These are phyloP conservation scores for Hylomyscus alleni DNA, from an alignment of 2,797 vertebrate species.

Conservation along the genomic window DNA sequence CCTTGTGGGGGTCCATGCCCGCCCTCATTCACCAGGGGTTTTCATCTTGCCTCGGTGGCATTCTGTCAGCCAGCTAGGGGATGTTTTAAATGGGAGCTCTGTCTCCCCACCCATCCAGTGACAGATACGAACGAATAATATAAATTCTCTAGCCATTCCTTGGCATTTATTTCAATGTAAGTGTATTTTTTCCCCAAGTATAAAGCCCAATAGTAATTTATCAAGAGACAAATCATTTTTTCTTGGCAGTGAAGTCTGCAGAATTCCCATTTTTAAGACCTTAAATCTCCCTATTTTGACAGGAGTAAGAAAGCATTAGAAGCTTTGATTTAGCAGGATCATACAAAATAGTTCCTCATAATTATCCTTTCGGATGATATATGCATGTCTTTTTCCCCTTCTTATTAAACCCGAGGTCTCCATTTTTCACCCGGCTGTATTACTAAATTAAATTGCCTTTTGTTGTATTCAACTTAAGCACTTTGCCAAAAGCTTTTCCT, in stretches of 20 bases:
- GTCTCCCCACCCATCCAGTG: constrained; percentile 88
- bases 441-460: constrained; percentile 93
- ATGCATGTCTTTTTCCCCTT: constrained; percentile 90
- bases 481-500: constrained; percentile 90
- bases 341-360: constrained; percentile 93
- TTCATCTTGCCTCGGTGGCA: constrained; percentile 79
- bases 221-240: constrained; percentile 93
- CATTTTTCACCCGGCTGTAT: constrained; percentile 91
- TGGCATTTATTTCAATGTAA: constrained; percentile 92
- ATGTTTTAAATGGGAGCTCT: constrained; percentile 89
- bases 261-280: constrained; percentile 92
- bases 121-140: constrained; percentile 89
- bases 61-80: constrained; percentile 85
- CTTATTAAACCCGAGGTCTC: constrained; percentile 92
- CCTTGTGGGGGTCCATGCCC: constrained; percentile 50
- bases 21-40: constrained; percentile 68
- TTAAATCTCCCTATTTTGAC: constrained; percentile 92
- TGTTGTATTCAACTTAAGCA: constrained; percentile 91
- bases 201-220: constrained; percentile 92
- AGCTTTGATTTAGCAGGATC: constrained; percentile 93
- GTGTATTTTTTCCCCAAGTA: constrained; percentile 90
- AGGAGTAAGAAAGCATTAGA: constrained; percentile 93
- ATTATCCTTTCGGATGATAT: constrained; percentile 93
- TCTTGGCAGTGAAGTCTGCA: constrained; percentile 92
- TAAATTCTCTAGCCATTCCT: constrained; percentile 90